A percentile compares a stretch with the other conserved stretches of the same genome.
Evolutionary conservation across 2,797 vertebrate species (phyloP).

Genomic region (Decapterus maruadsi): DNA sequence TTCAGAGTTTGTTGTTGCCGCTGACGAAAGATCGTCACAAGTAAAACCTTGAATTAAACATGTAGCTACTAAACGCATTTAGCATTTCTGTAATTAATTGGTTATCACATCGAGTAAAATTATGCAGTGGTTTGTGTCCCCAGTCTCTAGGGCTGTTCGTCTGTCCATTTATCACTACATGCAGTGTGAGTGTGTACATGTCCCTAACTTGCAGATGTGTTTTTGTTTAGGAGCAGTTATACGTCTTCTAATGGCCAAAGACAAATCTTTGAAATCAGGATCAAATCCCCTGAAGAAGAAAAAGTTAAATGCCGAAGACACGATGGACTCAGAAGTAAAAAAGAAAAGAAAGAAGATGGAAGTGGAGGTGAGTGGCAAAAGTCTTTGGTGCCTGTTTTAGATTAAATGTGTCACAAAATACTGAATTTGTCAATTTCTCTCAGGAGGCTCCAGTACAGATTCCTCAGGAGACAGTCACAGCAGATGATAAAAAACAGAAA

Average conservation of each 20-base stretch:
- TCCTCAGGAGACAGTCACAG: slow-evolving; percentile 8
- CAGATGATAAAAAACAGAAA: slow-evolving; percentile 36
- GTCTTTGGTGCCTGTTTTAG: background rate
- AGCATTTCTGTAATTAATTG: background rate
- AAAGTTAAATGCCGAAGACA: slow-evolving; percentile 31
- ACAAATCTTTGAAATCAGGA: slow-evolving; percentile 51
- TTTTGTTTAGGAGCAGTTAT: slow-evolving; percentile 25
- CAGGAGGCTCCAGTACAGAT: slow-evolving; percentile 53
- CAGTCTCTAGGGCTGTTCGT: background rate
- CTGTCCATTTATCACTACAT: background rate
- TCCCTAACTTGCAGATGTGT: background rate
- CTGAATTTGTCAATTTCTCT: slow-evolving; percentile 4
- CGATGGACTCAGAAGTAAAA: slow-evolving; percentile 45
- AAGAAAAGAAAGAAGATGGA: slow-evolving; percentile 68
- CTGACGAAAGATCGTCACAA: background rate
- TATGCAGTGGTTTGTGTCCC: background rate
- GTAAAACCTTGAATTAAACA: background rate
- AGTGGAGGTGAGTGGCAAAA: slow-evolving; percentile 55
- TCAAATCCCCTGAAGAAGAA: slow-evolving; percentile 54
- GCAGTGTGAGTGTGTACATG: background rate
- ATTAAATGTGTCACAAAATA: background rate
- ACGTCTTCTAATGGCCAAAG: slow-evolving; percentile 69
- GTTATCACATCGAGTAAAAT: background rate
- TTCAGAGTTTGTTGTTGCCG: background rate
- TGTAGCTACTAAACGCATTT: background rate